Percentiles rank a stretch among this genome's conserved stretches.
phyloP scores from a whole-genome alignment of 2,797 vertebrate species.

The Sebastolobus altivelis region DNA sequence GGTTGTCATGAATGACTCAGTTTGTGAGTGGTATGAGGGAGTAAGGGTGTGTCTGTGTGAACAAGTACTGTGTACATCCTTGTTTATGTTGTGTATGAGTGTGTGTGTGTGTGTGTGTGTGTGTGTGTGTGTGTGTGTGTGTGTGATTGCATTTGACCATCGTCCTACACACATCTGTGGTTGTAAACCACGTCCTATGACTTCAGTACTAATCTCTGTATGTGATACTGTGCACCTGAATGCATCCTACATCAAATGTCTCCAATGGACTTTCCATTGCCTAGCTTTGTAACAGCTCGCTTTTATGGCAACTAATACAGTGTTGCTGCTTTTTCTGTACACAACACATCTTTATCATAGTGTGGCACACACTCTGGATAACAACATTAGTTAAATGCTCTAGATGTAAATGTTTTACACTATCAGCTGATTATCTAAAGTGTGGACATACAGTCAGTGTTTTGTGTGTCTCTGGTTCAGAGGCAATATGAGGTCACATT shows the following conservation, averaged over 20 bases:
- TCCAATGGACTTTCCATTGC: background rate
- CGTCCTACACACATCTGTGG: slow-evolving; percentile 3
- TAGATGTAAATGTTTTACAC: slow-evolving; percentile 15
- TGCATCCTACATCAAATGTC: slow-evolving; percentile 10
- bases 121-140: slow-evolving; percentile 15
- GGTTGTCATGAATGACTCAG: slow-evolving; percentile 55
- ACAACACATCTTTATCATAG: background rate
- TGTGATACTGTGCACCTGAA: slow-evolving; percentile 23
- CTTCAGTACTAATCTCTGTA: slow-evolving; percentile 8
- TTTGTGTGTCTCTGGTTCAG: slow-evolving; percentile 53
- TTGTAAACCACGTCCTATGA: slow-evolving; percentile 15
- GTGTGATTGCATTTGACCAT: slow-evolving; percentile 10
- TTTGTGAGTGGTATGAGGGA: slow-evolving; percentile 34
- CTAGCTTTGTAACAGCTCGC: background rate
- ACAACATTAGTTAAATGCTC: slow-evolving; percentile 9
- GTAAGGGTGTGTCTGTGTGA: slow-evolving; percentile 40
- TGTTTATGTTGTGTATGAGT: slow-evolving; percentile 41
- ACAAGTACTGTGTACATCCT: slow-evolving; percentile 22
- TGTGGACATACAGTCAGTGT: slow-evolving; percentile 23
- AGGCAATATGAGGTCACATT: slow-evolving; percentile 82
- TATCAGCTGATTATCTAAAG: slow-evolving; percentile 22
- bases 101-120: slow-evolving; percentile 42
- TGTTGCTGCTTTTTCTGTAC: slow-evolving; percentile 11
- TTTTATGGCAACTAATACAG: background rate
- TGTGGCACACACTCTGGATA: background rate